phyloP scores from a whole-genome alignment of 2,113 vertebrate genomes.

The Pitta sordida region DNA sequence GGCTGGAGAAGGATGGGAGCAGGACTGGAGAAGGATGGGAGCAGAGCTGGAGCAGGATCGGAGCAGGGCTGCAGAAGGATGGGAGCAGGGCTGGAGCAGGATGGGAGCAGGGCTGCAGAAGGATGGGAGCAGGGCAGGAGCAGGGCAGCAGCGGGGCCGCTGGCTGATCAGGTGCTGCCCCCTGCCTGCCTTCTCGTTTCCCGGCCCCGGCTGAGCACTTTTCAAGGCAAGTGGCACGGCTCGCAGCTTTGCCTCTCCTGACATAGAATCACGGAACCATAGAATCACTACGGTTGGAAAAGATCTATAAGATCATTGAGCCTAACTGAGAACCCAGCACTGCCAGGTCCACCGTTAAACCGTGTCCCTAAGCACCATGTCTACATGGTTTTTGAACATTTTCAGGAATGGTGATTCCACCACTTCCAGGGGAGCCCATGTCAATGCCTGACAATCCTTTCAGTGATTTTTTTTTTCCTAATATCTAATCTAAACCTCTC shows the following conservation, averaged over 20 bases:
- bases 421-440: background rate
- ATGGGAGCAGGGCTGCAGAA: no score
- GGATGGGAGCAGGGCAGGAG: rapidly evolving
- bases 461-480: background rate
- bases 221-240: background rate
- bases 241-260: background rate
- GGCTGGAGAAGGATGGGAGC: rapidly evolving
- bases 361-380: background rate
- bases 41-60: rapidly evolving
- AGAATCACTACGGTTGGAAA: background rate
- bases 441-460: background rate
- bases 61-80: rapidly evolving
- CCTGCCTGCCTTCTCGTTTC: background rate
- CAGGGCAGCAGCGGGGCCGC: background rate
- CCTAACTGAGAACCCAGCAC: background rate
- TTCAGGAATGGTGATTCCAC: background rate
- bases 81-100: background rate
- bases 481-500: background rate
- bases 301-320: background rate
- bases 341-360: background rate
- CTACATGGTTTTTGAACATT: no score
- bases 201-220: background rate
- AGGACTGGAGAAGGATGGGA: background rate
- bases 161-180: background rate
- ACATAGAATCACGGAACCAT: rapidly evolving